Percentiles rank a stretch among this genome's conserved stretches.
These are phyloP conservation scores for Leptoteleia sp. DNA, from an alignment of 1,140 invertebrate species.

Conservation along the genomic window DNA sequence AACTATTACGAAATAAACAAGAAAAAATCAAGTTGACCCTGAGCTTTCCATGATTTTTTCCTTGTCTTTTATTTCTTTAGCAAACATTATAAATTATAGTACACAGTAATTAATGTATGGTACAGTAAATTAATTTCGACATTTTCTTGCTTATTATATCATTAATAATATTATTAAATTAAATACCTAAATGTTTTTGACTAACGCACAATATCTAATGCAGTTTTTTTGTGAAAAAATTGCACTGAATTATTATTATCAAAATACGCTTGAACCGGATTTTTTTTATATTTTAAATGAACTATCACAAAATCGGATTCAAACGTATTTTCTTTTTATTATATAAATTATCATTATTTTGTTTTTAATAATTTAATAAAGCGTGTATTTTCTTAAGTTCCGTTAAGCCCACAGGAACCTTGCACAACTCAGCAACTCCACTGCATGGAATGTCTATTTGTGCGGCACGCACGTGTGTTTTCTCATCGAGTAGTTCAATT, in stretches of 20 bases:
- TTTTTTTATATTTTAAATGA: neutral
- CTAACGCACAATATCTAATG: neutral
- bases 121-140: too few relatives aligned
- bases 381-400: constrained; percentile 77
- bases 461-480: constrained; percentile 68
- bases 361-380: constrained; percentile 74
- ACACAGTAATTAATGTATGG: neutral
- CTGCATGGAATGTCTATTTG: constrained; percentile 75
- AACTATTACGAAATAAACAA: constrained; percentile 52
- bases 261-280: neutral
- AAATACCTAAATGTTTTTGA: too few relatives aligned
- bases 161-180: too few relatives aligned
- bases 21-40: constrained; percentile 10
- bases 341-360: neutral
- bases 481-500: constrained; percentile 73
- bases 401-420: constrained; percentile 73
- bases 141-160: too few relatives aligned
- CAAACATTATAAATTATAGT: constrained; percentile 4
- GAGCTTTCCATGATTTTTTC: neutral
- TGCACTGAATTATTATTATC: too few relatives aligned
- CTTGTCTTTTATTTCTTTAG: neutral
- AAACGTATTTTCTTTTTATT: neutral
- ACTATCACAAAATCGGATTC: neutral
- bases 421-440: constrained; percentile 65
- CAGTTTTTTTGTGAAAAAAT: too few relatives aligned